Base-by-base conservation (phyloP, 2,888 invertebrate genomes). In the Prenolepis imparis region DNA sequence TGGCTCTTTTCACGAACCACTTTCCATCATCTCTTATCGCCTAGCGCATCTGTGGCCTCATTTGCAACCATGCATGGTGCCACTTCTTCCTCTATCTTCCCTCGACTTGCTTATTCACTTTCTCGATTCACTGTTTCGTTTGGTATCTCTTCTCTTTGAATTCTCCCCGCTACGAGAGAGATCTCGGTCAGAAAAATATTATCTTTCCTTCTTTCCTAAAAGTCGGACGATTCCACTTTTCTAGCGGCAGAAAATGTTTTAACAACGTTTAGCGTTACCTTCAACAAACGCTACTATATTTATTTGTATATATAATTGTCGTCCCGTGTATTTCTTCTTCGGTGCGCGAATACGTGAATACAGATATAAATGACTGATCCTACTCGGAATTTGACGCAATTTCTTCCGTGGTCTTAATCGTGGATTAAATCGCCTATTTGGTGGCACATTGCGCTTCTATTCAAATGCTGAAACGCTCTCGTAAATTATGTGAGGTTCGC, bases 21-120 rank as follows among this genome's bases (percentile, higher is more conserved):
- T 91, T 93, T 91, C 91, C 92, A 93, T 93, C 93, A 92, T 91
- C 90, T 83, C 92, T 92, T 93, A 93, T 93, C 93, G 87, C 85
- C 83, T 83, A 15, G 90, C 86, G 87, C 92, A 93, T 93, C 93
- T 93, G 91, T 88, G 92, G 91, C 93, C 93, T 93, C 93, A 93
- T 93, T 93, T 93, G 91, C 93, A 92, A 91, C 92, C 93, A 87
- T 92, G 91, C 87, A 92, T 90, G 92, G 90, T 0, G 36, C 80
- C 86, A 83, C 86, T 87, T 66, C 82, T 81, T 78, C 75, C 59
- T 67, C 61, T 64, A 84, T 66, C 32, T 64, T 78, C 11, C 32
- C 28, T 41, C 68, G 68, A 77, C 73, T 70, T 66, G 83, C 73
- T 48, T 57, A 73, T 61, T 80, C 67, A 75, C 61, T 67, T 74